Base-by-base conservation (phyloP, 2,888 invertebrate species). In the Eristalinus sepulchralis region DNA sequence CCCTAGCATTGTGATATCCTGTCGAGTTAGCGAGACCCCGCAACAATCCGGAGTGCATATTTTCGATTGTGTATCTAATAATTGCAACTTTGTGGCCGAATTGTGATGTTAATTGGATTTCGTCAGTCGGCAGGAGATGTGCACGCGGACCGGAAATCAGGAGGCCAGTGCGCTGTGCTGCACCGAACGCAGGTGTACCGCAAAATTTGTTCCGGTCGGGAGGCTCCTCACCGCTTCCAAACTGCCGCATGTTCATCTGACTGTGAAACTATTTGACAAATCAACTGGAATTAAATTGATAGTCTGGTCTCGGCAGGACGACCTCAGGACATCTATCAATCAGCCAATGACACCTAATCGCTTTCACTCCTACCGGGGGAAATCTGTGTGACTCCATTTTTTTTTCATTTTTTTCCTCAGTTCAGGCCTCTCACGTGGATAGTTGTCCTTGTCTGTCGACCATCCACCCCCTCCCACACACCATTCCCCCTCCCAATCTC, bases 311-410 rank as follows among this genome's bases (percentile, higher is more conserved):
- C 57, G 67, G 67, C 80, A 80, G 67, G 62, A 62, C 83, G 68
- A 75, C 34, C 64, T 64, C 75, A 84, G 75, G 83, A 75, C 83
- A 80, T 84, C 83, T 75, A 84, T 84, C 80, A 80, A 84, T 84
- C 83, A 84, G 66, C 39, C 60, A 73, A 67, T 80, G 80, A 80
- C 73, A 59, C 36, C 53, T 57, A 66, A 59, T 57, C 13, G 24
- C 31, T 36, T 67, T 33, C 36, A 8, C 17, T 36, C 64, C 36
- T 20, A 31, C 27, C 36, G 53, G 67, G 66, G 72, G 39, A 71
- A 71, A 71, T 72, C 53, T 27, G 27, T 27, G 27, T 5, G 27
- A 27, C 27, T 34, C 33, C 62, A 47, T 31, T 55, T 78, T 66
- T 64, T 55, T 36, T 55, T 27, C 27, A 3, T 27, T 5, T 27